These are phyloP conservation scores for Catharus ustulatus DNA, from an alignment of 2,797 vertebrate species.

Conservation along the genomic window DNA sequence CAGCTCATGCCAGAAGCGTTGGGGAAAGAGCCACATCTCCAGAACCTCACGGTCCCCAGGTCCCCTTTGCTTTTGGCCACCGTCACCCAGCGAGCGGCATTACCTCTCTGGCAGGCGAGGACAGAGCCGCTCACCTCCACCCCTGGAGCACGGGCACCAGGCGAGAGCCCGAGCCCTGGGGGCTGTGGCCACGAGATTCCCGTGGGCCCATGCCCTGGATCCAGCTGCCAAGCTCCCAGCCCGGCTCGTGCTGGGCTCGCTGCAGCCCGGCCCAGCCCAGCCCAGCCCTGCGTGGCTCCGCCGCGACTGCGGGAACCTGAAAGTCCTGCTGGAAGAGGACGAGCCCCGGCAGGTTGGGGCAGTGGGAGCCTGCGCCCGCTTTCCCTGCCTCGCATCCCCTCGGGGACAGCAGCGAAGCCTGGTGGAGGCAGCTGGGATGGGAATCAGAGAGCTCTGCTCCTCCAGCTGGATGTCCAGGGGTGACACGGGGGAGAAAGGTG, in stretches of 20 bases:
- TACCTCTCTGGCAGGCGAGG: conserved; percentile 2
- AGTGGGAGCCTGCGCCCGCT: not conserved
- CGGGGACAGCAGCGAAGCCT: not conserved
- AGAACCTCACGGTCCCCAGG: rapidly evolving
- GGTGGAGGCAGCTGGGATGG: not conserved
- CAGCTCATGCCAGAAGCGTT: rapidly evolving
- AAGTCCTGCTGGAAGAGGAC: conserved; percentile 53
- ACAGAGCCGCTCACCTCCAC: not conserved
- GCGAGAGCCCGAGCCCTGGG: rapidly evolving
- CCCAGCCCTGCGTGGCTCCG: not conserved
- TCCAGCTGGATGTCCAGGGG: rapidly evolving
- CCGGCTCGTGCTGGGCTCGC: not conserved
- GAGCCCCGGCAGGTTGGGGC: conserved; percentile 46
- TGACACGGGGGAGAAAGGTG: rapidly evolving
- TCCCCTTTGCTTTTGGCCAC: not conserved
- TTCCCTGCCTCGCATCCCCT: not conserved
- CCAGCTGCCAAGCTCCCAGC: not conserved
- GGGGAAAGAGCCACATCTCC: not conserved
- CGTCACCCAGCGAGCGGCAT: not conserved
- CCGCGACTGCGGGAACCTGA: conserved; percentile 39
- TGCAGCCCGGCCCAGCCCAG: conserved; percentile 10
- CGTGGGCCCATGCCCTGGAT: not conserved
- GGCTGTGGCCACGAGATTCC: not conserved
- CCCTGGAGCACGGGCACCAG: not conserved
- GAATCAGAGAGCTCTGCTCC: not conserved